Base-by-base conservation (phyloP, 1,140 invertebrate genomes). In the Bombus haemorrhoidalis region DNA sequence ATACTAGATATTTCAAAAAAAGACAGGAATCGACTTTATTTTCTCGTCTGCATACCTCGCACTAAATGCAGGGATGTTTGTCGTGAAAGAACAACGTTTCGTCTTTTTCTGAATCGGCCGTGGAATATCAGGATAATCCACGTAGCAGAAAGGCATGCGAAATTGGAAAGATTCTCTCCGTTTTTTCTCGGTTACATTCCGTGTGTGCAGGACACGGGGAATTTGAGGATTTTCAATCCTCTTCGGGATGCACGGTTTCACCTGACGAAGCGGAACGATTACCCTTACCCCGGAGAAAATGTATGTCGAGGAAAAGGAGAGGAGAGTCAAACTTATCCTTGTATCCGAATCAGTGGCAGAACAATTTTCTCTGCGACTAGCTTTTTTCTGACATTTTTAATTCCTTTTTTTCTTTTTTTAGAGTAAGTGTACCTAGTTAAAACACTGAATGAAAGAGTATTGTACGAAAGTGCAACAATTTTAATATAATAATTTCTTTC, bases 201-300 rank as follows among this genome's bases (percentile, higher is more conserved):
- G 15, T 28, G 12, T 13, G 28, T 8, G 9, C 53, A 62, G 47
- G 28, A n/a, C 73, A 25, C 43, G 25, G 25, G 34, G 73, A 83
- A 83, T 77, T 69, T 22, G 43, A 77, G 62, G 81, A 83, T 83
- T 77, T 39, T n/a, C 73, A 77, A 83, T 83, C 81, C 81, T 83
- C 73, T 43, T 75, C 72, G 73, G 62, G 72, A 83, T 57, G 73
- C 81, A 83, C 81, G 57, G 37, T 53, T 77, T 83, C 81, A 77
- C 37, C 81, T 83, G 81, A 77, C 81, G 73, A 57, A 83, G 73
- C 73, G 73, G 43, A 83, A 83, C 62, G 81, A 83, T 83, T 53
- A 83, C 77, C 47, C 79, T 79, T 79, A 28, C 34, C 28, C n/a
- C 3, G 12, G 22, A 32, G 80, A 43, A 74, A 74, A 57, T 62